Evolutionary conservation across 2,797 vertebrate species (phyloP).

Genomic region (Melanogrammus aeglefinus): DNA sequence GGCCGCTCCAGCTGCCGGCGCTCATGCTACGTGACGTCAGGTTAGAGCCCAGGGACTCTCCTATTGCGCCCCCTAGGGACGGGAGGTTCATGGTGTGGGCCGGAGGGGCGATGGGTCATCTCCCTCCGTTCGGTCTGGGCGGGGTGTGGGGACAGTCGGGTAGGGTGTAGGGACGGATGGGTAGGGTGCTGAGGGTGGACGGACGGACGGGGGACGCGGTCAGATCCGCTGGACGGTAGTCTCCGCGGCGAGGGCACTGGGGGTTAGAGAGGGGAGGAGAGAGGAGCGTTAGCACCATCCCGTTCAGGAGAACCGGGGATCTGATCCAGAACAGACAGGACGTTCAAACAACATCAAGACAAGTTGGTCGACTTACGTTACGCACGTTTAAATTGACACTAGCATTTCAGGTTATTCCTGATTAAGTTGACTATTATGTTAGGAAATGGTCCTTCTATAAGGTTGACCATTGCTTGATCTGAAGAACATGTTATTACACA

Average conservation of each 20-base stretch:
- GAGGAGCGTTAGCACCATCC: too few relatives aligned
- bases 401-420: too few relatives aligned
- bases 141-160: background rate
- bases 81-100: conserved; percentile 71
- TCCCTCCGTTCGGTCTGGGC: conserved; percentile 37
- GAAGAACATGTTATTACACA: too few relatives aligned
- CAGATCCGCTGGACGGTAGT: background rate
- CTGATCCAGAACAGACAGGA: too few relatives aligned
- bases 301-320: too few relatives aligned
- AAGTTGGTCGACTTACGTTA: background rate
- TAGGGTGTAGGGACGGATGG: too few relatives aligned
- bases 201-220: background rate
- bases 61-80: conserved; percentile 64
- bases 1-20: conserved; percentile 73
- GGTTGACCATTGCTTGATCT: too few relatives aligned
- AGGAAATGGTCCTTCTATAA: too few relatives aligned
- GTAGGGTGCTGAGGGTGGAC: background rate
- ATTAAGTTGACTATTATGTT: too few relatives aligned
- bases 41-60: conserved; percentile 73
- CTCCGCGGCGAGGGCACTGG: background rate
- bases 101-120: conserved; percentile 50
- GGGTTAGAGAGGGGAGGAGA: background rate
- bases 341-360: too few relatives aligned
- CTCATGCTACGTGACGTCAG: conserved; percentile 63
- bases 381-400: background rate